Percentiles rank a stretch among this genome's conserved stretches.
phyloP scores from a whole-genome alignment of 2,113 vertebrate genomes.

The Brachionichthys hirsutus region DNA sequence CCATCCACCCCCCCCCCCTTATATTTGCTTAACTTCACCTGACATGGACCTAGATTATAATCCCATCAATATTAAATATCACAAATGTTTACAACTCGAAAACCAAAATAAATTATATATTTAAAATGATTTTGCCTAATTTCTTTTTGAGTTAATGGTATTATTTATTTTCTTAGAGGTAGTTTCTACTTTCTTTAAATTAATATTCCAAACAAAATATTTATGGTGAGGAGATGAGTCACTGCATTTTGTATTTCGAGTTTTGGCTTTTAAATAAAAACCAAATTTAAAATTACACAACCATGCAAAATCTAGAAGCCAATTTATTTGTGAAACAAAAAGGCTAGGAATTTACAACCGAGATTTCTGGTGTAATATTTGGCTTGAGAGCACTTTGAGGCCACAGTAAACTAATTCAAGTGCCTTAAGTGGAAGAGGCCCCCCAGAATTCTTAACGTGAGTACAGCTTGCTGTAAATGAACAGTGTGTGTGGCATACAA shows the following conservation, averaged over 20 bases:
- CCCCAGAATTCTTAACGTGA: conserved; percentile 14
- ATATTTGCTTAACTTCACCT: no score
- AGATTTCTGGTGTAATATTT: conserved; percentile 19
- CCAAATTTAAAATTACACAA: conserved; percentile 3
- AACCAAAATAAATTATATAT: no score
- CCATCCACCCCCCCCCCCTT: no score
- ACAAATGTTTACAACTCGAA: no score
- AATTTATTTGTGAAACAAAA: conserved; percentile 8
- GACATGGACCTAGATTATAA: no score
- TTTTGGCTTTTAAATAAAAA: not conserved
- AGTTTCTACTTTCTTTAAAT: not conserved
- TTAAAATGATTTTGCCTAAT: no score
- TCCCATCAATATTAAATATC: no score
- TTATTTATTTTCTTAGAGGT: no score
- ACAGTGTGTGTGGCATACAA: not conserved
- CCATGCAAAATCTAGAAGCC: conserved; percentile 38
- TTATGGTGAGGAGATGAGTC: no score
- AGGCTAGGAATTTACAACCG: conserved; percentile 27
- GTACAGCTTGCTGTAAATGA: conserved; percentile 12
- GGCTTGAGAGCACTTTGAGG: conserved; percentile 8
- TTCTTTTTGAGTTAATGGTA: no score
- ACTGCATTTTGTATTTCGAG: not conserved
- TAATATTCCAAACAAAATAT: not conserved
- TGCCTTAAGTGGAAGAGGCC: conserved; percentile 31
- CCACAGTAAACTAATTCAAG: conserved; percentile 29